phyloP scores from a whole-genome alignment of 2,888 invertebrate species.

The Branchipolynoe longqiensis region DNA sequence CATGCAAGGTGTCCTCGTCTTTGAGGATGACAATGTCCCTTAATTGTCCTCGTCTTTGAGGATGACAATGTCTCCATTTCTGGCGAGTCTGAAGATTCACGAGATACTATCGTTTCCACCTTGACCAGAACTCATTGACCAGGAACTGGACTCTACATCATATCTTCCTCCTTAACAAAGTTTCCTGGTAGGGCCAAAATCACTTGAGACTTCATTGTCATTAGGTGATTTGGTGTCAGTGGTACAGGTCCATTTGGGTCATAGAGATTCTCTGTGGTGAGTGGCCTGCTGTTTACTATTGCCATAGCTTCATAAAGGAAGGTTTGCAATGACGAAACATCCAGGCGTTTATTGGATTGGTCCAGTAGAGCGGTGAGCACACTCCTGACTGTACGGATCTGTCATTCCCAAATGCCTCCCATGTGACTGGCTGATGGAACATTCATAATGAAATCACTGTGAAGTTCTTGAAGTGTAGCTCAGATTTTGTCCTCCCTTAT shows the following conservation, averaged over 20 bases:
- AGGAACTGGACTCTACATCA: slow-evolving; percentile 57
- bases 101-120: slow-evolving; percentile 60
- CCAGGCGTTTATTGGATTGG: slow-evolving; percentile 51
- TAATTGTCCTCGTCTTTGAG: slow-evolving; percentile 10
- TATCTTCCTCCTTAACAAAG: slow-evolving; percentile 30
- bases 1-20: slow-evolving; percentile 29
- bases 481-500: slow-evolving; percentile 49
- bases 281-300: slow-evolving; percentile 66
- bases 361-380: slow-evolving; percentile 64
- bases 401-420: slow-evolving; percentile 71
- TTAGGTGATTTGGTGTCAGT: slow-evolving; percentile 61
- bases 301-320: slow-evolving; percentile 66
- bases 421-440: slow-evolving; percentile 70
- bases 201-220: slow-evolving; percentile 58
- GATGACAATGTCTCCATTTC: too few relatives aligned
- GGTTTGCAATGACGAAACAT: slow-evolving; percentile 65
- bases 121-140: slow-evolving; percentile 60
- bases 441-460: slow-evolving; percentile 64
- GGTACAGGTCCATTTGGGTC: slow-evolving; percentile 57
- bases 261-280: slow-evolving; percentile 61
- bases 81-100: slow-evolving; percentile 36
- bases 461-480: neutral
- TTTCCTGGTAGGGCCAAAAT: slow-evolving; percentile 47
- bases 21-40: slow-evolving; percentile 59
- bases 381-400: slow-evolving; percentile 68